phyloP scores from a whole-genome alignment of 2,113 vertebrate genomes.

The Panthera leo region DNA sequence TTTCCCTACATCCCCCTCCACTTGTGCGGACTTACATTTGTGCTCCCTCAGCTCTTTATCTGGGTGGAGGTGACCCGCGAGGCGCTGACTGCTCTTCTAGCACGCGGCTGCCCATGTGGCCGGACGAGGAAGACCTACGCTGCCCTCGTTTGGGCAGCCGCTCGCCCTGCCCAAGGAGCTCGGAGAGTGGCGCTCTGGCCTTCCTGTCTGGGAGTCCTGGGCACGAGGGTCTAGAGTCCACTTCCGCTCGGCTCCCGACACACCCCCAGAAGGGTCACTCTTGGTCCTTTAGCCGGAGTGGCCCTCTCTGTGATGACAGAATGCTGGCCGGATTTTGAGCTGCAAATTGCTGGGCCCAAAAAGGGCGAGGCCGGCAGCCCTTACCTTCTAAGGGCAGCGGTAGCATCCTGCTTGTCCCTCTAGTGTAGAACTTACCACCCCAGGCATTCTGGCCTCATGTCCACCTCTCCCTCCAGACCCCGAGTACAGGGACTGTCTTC shows the following conservation, averaged over 20 bases:
- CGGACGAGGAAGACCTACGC: not conserved
- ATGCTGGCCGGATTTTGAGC: conserved; percentile 10
- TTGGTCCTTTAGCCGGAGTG: conserved; percentile 5
- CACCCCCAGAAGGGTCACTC: not conserved
- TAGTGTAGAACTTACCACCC: not conserved
- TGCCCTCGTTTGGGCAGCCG: not conserved
- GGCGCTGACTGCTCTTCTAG: conserved; percentile 14
- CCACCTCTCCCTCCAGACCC: not conserved
- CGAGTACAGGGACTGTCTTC: not conserved
- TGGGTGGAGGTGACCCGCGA: conserved; percentile 37
- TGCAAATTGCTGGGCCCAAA: not conserved
- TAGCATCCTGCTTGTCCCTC: not conserved
- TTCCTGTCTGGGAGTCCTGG: not conserved
- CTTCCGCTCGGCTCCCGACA: not conserved
- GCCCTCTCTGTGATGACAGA: conserved; percentile 6
- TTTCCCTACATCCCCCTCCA: conserved; percentile 61
- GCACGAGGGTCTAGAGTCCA: not conserved
- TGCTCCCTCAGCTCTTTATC: conserved; percentile 57
- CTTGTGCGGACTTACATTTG: conserved; percentile 36
- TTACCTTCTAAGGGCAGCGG: not conserved
- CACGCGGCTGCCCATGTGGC: conserved; percentile 29
- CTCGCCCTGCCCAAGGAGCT: not conserved
- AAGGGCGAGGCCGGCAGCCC: not conserved
- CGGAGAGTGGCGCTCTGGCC: not conserved
- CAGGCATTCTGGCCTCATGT: not conserved